These are phyloP conservation scores for Cardiocondyla obscurior DNA, from an alignment of 1,140 invertebrate species.

Conservation along the genomic window DNA sequence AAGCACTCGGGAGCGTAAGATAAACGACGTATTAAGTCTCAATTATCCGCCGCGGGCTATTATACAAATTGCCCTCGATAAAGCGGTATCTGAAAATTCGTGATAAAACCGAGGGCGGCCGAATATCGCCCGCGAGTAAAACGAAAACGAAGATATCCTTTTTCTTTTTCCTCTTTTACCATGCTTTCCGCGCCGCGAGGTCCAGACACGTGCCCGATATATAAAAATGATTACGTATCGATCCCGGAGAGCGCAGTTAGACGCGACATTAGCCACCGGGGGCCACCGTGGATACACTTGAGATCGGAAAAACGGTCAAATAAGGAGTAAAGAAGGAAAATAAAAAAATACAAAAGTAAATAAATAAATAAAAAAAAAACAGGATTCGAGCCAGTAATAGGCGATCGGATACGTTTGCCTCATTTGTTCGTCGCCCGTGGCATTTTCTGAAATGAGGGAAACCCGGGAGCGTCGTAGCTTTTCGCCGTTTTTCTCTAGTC, in stretches of 20 bases:
- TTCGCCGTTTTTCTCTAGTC: neutral
- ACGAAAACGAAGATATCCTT: neutral
- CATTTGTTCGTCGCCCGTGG: conserved; percentile 13
- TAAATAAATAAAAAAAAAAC: no score
- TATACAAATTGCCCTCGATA: neutral
- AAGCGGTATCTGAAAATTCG: neutral
- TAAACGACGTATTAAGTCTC: conserved; percentile 35
- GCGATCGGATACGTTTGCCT: neutral
- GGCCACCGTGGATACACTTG: neutral
- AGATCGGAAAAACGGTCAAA: conserved; percentile 11
- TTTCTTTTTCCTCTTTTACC: no score
- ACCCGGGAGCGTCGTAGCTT: neutral
- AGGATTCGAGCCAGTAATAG: conserved; percentile 6
- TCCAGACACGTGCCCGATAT: neutral
- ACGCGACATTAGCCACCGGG: neutral
- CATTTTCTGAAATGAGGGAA: conserved; percentile 34
- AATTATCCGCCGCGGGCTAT: conserved; percentile 2
- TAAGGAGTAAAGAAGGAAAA: neutral
- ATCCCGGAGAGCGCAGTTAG: neutral
- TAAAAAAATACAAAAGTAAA: no score
- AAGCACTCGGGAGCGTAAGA: neutral
- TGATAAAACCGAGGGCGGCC: neutral
- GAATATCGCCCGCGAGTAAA: neutral
- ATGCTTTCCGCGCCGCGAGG: neutral
- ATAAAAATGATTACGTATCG: neutral